These are phyloP conservation scores for Kradibia gibbosae DNA, from an alignment of 1,140 invertebrate species.

Conservation along the genomic window DNA sequence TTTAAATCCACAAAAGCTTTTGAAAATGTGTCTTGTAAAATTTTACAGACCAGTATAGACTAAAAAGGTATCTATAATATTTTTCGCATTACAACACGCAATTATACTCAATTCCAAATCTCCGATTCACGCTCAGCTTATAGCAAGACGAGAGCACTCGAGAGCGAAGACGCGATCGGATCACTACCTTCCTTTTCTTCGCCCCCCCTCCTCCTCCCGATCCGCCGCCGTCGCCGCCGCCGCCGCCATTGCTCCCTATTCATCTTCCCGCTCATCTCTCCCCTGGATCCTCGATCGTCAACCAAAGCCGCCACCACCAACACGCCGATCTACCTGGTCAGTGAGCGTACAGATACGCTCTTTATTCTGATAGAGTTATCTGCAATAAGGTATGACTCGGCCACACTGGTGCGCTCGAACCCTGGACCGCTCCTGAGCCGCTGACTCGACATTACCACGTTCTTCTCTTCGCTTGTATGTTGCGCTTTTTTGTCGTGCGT, in stretches of 20 bases:
- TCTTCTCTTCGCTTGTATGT: conserved; percentile 24
- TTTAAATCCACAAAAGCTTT: background rate
- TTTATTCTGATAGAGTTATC: conserved; percentile 60
- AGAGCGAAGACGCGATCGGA: conserved; percentile 30
- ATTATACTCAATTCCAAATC: conserved; percentile 27
- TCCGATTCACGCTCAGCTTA: background rate
- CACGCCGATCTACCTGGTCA: conserved; percentile 14
- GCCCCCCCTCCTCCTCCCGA: conserved; percentile 33
- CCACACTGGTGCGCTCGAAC: background rate
- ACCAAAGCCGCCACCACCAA: background rate
- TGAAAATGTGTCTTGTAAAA: background rate
- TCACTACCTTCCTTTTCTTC: conserved; percentile 18
- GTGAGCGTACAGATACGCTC: conserved; percentile 52
- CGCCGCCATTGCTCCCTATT: too few relatives aligned
- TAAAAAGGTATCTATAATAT: conserved; percentile 9
- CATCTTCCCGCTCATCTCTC: too few relatives aligned
- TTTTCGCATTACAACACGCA: conserved; percentile 28
- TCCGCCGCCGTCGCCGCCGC: background rate
- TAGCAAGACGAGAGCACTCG: conserved; percentile 3
- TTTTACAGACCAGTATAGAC: background rate
- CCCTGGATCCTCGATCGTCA: too few relatives aligned
- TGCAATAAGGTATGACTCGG: conserved; percentile 53
- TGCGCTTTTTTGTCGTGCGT: background rate
- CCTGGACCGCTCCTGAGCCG: background rate
- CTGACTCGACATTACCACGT: conserved; percentile 28